These are phyloP conservation scores for Bryconaethiops microstoma DNA, from an alignment of 2,797 vertebrate genomes.

Conservation along the genomic window DNA sequence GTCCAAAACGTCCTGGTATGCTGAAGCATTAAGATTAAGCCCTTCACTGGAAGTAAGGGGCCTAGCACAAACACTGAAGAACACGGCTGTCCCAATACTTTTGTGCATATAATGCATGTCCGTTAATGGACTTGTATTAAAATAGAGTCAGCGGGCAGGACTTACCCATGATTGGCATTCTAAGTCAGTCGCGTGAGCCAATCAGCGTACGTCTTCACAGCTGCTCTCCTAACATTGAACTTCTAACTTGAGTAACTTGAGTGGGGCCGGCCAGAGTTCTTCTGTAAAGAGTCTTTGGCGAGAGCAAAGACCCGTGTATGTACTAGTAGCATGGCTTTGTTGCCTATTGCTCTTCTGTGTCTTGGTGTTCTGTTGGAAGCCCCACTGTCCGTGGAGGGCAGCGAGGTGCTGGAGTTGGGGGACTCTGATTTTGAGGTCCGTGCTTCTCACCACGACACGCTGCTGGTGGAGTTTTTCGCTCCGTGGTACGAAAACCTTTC, in stretches of 20 bases:
- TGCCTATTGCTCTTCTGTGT: not conserved
- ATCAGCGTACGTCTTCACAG: conserved; percentile 1
- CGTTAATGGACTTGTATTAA: not conserved
- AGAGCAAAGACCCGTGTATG: not conserved
- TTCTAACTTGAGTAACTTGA: not conserved
- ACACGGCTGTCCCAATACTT: too few species aligned
- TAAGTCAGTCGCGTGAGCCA: conserved; percentile 3
- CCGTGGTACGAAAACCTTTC: conserved; percentile 60
- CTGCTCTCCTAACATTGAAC: not conserved
- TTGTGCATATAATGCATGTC: too few species aligned
- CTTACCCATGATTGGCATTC: conserved; percentile 12
- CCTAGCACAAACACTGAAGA: too few species aligned
- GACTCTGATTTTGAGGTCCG: conserved; percentile 60
- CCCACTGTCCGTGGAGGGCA: conserved; percentile 1
- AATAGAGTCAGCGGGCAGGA: not conserved
- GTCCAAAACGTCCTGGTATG: too few species aligned
- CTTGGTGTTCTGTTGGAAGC: not conserved
- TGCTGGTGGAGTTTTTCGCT: conserved; percentile 67
- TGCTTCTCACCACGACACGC: conserved; percentile 52
- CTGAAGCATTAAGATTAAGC: too few species aligned
- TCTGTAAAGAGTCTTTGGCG: not conserved
- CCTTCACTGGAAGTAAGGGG: too few species aligned
- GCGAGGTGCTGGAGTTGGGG: conserved; percentile 62
- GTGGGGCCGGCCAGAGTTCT: not conserved
- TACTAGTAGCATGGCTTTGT: not conserved